phyloP scores from a whole-genome alignment of 2,888 invertebrate species.

The Aporophyla nigra region DNA sequence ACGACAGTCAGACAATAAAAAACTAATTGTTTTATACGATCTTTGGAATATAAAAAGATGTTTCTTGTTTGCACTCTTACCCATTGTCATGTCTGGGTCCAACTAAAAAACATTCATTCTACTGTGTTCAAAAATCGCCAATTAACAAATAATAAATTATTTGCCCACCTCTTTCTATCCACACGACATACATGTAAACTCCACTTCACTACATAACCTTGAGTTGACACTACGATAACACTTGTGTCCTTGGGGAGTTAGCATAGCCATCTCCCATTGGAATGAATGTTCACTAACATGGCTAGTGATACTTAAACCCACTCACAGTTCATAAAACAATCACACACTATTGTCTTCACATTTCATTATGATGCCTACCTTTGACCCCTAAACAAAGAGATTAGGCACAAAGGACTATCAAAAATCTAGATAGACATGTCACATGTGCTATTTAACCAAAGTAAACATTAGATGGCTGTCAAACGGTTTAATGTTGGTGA shows the following conservation, averaged over 20 bases:
- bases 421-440: neutral
- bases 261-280: neutral
- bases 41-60: neutral
- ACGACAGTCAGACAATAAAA: neutral
- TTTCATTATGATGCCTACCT: conserved; percentile 5
- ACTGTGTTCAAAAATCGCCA: neutral
- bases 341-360: neutral
- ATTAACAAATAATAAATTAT: neutral
- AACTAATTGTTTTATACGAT: neutral
- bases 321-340: neutral
- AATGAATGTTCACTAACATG: neutral
- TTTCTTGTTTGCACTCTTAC: neutral
- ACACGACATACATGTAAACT: neutral
- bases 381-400: conserved; percentile 38
- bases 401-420: conserved; percentile 28
- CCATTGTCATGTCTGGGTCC: neutral
- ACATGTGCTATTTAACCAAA: neutral
- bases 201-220: conserved; percentile 17
- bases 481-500: neutral
- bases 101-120: neutral
- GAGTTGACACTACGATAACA: neutral
- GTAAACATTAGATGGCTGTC: neutral
- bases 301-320: neutral
- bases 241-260: neutral
- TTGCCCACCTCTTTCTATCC: conserved; percentile 7